Percentiles rank a stretch among this genome's conserved stretches.
phyloP scores from a whole-genome alignment of 2,113 vertebrate genomes.

The Dicentrarchus labrax region DNA sequence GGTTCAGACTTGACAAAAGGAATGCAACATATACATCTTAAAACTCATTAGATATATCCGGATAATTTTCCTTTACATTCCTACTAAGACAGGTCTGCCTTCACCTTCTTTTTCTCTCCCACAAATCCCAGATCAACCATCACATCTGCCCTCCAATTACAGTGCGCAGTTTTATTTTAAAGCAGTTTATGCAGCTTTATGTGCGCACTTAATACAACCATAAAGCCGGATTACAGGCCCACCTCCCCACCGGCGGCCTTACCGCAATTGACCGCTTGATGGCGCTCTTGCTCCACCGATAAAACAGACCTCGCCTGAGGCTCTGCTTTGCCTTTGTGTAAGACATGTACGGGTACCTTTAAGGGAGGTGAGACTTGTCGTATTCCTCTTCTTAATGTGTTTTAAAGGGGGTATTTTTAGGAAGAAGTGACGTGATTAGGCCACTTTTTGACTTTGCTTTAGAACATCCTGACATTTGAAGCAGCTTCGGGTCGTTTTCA shows the following conservation, averaged over 20 bases:
- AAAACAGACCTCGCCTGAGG: background rate
- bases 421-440: background rate
- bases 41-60: background rate
- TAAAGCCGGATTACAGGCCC: slow-evolving; percentile 45
- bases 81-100: background rate
- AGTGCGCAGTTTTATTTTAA: slow-evolving; percentile 60
- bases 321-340: background rate
- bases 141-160: slow-evolving; percentile 46
- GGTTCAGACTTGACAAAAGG: no score
- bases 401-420: slow-evolving; percentile 19
- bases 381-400: slow-evolving; percentile 11
- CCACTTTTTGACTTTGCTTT: slow-evolving; percentile 12
- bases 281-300: slow-evolving; percentile 89
- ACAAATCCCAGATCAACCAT: slow-evolving; percentile 42
- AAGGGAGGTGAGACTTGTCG: slow-evolving; percentile 1
- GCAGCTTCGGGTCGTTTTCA: background rate
- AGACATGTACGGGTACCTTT: slow-evolving; percentile 1
- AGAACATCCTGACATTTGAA: slow-evolving; percentile 12
- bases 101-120: background rate
- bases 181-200: slow-evolving; percentile 66
- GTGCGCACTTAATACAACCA: slow-evolving; percentile 72
- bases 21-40: background rate
- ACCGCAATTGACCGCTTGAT: slow-evolving; percentile 82
- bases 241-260: background rate
- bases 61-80: background rate